These are phyloP conservation scores for Aptenodytes patagonicus DNA, from an alignment of 2,113 vertebrate genomes.

Conservation along the genomic window DNA sequence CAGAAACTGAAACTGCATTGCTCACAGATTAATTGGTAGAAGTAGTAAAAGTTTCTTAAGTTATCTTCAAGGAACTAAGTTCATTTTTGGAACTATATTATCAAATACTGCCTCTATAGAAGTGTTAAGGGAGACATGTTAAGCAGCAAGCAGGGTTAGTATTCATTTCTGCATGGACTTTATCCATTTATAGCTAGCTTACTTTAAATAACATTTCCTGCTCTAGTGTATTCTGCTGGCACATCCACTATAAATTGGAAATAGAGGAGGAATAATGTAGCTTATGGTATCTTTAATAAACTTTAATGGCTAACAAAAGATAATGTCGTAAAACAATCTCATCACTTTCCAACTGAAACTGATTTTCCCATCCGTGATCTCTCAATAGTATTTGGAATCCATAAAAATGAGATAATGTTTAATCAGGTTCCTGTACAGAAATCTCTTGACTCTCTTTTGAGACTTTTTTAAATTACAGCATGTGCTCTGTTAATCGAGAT, in stretches of 20 bases:
- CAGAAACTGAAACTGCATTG: neutral
- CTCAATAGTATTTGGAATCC: slow-evolving; percentile 45
- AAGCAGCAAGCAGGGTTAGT: neutral
- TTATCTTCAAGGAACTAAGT: neutral
- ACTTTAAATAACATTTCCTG: neutral
- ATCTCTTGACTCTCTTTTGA: neutral
- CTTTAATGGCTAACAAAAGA: slow-evolving; percentile 7
- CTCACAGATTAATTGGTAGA: neutral
- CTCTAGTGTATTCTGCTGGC: neutral
- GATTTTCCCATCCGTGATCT: neutral
- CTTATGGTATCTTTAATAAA: slow-evolving; percentile 24
- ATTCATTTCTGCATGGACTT: neutral
- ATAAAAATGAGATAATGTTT: slow-evolving; percentile 42
- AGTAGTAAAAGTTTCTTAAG: neutral
- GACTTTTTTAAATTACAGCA: neutral
- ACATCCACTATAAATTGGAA: neutral
- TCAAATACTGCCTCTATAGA: neutral
- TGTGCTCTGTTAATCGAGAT: slow-evolving; percentile 5
- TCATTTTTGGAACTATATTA: neutral
- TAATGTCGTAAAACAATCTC: slow-evolving; percentile 2
- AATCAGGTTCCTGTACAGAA: slow-evolving; percentile 26
- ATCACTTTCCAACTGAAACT: neutral
- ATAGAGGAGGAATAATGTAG: neutral
- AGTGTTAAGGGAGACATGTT: neutral
- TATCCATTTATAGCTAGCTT: neutral